These are phyloP conservation scores for Notothenia rossii DNA, from an alignment of 2,113 vertebrate species.

Conservation along the genomic window DNA sequence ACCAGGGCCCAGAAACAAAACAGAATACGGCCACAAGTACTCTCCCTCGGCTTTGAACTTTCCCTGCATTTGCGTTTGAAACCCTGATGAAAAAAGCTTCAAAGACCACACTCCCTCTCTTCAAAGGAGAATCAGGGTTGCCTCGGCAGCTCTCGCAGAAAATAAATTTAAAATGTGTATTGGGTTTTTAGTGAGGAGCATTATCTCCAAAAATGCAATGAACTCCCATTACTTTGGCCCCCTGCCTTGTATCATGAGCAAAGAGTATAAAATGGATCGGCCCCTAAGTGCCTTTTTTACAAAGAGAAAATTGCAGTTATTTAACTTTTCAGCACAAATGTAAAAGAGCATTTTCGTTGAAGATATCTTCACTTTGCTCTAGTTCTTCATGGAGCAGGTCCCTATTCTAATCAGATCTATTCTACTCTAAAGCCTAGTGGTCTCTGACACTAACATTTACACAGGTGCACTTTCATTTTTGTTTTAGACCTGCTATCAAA, in stretches of 20 bases:
- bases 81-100: constrained; percentile 82
- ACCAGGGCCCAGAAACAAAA: constrained; percentile 72
- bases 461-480: constrained; percentile 15
- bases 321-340: constrained; percentile 47
- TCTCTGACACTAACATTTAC: not conserved
- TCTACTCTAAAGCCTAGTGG: constrained; percentile 1
- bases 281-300: constrained; percentile 71
- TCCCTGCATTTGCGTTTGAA: constrained; percentile 79
- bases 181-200: constrained; percentile 69
- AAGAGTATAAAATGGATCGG: constrained; percentile 66
- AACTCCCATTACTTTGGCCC: constrained; percentile 69
- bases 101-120: constrained; percentile 78
- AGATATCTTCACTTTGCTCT: constrained; percentile 21
- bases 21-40: constrained; percentile 75
- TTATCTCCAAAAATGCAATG: constrained; percentile 79
- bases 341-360: constrained; percentile 38
- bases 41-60: constrained; percentile 83
- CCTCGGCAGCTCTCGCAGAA: constrained; percentile 70
- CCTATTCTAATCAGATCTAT: constrained; percentile 5
- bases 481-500: not conserved
- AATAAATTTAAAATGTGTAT: constrained; percentile 75
- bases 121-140: constrained; percentile 82
- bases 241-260: constrained; percentile 54
- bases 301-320: constrained; percentile 72
- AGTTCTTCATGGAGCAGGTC: not conserved